Percentiles rank a stretch among this genome's conserved stretches.
Evolutionary conservation across 2,797 vertebrate genomes (phyloP).

Genomic region (Falco columbarius): DNA sequence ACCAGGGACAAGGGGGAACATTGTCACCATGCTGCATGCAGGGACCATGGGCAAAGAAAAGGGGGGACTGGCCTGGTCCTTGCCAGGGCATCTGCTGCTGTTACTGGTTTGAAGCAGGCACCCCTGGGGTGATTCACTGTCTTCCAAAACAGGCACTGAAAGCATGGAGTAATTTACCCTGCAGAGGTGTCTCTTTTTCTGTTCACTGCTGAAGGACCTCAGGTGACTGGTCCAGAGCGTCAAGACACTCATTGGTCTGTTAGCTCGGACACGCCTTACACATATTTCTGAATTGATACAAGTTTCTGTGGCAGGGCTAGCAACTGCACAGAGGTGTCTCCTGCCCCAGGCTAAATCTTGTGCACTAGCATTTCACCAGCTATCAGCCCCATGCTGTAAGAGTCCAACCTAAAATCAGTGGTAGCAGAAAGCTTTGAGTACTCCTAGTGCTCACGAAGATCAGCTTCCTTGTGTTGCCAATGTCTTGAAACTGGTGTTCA

Average conservation of each 20-base stretch:
- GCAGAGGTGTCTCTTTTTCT: background rate
- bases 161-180: background rate
- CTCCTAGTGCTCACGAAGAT: background rate
- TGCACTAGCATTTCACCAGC: background rate
- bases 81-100: background rate
- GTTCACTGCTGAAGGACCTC: background rate
- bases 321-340: background rate
- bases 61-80: background rate
- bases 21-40: background rate
- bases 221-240: no score
- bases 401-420: background rate
- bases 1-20: fast-evolving
- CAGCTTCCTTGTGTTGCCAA: background rate
- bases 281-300: background rate
- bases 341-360: background rate
- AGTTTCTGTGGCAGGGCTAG: background rate
- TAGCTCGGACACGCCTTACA: fast-evolving
- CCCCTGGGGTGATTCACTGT: background rate
- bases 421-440: background rate
- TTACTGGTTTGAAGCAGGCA: background rate
- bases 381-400: background rate
- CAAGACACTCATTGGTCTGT: background rate
- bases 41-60: background rate
- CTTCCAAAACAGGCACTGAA: background rate
- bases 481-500: background rate